These are phyloP conservation scores for Atopsyche davidsoni DNA, from an alignment of 1,140 invertebrate species.

Conservation along the genomic window DNA sequence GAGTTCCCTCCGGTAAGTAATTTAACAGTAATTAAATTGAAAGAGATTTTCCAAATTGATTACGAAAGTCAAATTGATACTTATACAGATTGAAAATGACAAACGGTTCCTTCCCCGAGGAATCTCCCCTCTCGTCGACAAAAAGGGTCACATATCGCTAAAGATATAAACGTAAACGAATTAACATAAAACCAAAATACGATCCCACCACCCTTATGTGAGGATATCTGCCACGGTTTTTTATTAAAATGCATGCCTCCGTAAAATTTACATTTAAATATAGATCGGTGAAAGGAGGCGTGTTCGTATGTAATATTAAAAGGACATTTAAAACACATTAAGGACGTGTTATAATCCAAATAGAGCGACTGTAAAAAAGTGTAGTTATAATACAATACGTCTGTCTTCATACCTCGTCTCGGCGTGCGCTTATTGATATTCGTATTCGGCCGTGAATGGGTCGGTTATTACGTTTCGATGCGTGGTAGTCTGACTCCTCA, in stretches of 20 bases:
- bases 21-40: no score
- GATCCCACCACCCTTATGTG: no score
- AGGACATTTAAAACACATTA: conserved; percentile 31
- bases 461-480: conserved; percentile 10
- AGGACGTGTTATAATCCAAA: conserved; percentile 26
- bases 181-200: neutral
- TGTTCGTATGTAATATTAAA: conserved; percentile 29
- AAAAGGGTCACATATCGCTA: neutral
- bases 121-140: neutral
- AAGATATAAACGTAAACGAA: neutral
- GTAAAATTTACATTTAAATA: conserved; percentile 15
- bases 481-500: conserved; percentile 4
- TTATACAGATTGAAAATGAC: no score
- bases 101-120: no score
- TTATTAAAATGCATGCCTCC: conserved; percentile 19
- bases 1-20: no score
- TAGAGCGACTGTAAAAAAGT: conserved; percentile 15
- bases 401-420: conserved; percentile 1
- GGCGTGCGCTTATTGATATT: conserved; percentile 15
- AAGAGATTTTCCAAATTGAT: no score
- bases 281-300: conserved; percentile 19
- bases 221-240: neutral
- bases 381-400: conserved; percentile 12
- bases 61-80: no score
- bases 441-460: conserved; percentile 11